phyloP scores from a whole-genome alignment of 2,888 invertebrate genomes.

The Nemoura dubitans region DNA sequence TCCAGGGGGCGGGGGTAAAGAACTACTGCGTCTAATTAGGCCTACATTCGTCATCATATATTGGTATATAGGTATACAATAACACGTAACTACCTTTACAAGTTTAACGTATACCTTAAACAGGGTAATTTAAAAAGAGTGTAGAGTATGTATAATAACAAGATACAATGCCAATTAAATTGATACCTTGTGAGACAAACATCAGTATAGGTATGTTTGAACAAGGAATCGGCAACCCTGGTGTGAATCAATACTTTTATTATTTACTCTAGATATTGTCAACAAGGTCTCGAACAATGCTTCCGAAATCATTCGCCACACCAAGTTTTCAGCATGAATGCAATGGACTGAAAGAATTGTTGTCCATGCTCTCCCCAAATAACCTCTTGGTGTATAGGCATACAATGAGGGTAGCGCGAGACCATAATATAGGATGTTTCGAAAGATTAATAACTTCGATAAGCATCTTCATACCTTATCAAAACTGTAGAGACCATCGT shows the following conservation, averaged over 20 bases:
- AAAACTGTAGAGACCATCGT: neutral
- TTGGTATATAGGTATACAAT: neutral
- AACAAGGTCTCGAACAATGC: neutral
- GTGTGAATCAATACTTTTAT: neutral
- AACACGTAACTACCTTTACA: neutral
- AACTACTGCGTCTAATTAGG: conserved; percentile 25
- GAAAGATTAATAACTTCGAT: conserved; percentile 2
- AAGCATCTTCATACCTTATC: neutral
- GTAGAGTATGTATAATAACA: too few species aligned
- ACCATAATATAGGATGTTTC: neutral
- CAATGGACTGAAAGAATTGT: too few species aligned
- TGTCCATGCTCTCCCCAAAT: neutral
- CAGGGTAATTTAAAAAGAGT: neutral
- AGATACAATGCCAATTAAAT: neutral
- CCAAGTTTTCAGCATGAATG: neutral
- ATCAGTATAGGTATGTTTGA: neutral
- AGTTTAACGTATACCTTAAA: neutral
- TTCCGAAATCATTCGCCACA: neutral
- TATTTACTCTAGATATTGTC: neutral
- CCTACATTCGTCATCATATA: conserved; percentile 33
- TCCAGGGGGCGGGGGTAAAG: neutral
- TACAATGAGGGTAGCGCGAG: neutral
- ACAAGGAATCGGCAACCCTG: neutral
- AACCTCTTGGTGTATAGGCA: neutral
- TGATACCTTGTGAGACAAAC: neutral